Base-by-base conservation (phyloP, 2,888 invertebrate genomes). In the Pilophorus perplexus region DNA sequence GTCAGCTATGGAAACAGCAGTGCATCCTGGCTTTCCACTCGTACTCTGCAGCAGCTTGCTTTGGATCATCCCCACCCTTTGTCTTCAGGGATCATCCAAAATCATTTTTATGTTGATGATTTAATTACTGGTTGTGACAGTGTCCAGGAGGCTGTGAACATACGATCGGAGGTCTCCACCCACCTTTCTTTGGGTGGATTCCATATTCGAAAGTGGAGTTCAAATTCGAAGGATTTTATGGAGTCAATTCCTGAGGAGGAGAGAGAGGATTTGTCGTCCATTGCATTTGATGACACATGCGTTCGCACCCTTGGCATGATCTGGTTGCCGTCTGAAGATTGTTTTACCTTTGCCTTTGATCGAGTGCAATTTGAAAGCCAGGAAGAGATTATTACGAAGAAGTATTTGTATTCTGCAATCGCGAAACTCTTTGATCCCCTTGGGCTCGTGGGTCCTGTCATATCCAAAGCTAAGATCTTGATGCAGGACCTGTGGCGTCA, bases 1-100 rank as follows among this genome's bases (percentile, higher is more conserved):
- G 73, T 73, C 14, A 74, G 71, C 1, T 74, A 72, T 64, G 74
- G 74, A 6, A 72, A 70, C 3, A 67, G 70, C 42, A 64, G 66
- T 52, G 68, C 68, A 2, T 66, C 68, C 10, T 68, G 59, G 57
- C 65, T 68, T 20, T 64, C 68, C 1, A 65, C 65, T 14, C 55
- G 65, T 20, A 59, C 68, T 8, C 22, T 68, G 2, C 25, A 66
- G 6, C 57, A 40, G 22, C 40, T 57, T 5, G 22, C 40, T 12
- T 3, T n/a, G 8, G 23, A 57, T 5, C 22, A 57, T 20, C 23
- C 42, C 14, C 23, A 42, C 23, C 25, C 57, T n/a, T 14, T 6
- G 2, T 6, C 20, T 4, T 48, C 48, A 6, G 10, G 20, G 5
- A 48, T 48, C 5, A 48, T 48, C 3, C 48, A 4, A 12, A n/a